Evolutionary conservation across 2,113 vertebrate genomes (phyloP).

Genomic region (Zosterops pallidus): DNA sequence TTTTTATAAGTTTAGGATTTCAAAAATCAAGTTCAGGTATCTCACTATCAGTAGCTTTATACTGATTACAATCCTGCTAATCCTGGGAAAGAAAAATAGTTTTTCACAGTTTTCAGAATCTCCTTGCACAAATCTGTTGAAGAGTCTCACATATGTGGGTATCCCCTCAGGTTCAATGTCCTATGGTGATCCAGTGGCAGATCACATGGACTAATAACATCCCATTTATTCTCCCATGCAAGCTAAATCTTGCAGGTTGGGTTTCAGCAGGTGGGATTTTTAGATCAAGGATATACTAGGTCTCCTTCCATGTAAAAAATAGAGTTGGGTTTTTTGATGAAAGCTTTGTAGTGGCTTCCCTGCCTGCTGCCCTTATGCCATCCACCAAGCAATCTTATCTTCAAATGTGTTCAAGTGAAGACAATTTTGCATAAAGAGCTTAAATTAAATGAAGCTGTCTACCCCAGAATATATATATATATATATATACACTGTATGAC

Average conservation of each 20-base stretch:
- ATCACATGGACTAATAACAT: no score
- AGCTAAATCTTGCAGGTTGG: neutral
- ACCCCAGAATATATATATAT: neutral
- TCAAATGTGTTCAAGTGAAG: neutral
- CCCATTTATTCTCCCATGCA: neutral
- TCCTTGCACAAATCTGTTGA: neutral
- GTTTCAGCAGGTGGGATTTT: neutral
- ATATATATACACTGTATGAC: neutral
- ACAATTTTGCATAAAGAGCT: neutral
- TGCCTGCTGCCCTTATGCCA: neutral
- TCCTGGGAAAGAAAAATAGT: neutral
- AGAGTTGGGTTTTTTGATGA: neutral
- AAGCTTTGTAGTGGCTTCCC: neutral
- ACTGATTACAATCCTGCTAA: neutral
- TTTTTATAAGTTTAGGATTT: neutral
- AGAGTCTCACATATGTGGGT: accelerated
- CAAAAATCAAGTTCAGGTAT: neutral
- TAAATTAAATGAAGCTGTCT: neutral
- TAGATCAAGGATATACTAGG: neutral
- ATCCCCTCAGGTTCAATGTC: neutral
- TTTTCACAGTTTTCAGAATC: neutral
- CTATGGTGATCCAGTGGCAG: neutral
- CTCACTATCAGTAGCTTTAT: neutral
- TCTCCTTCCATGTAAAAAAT: neutral
- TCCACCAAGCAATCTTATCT: neutral